A percentile compares a stretch with the other conserved stretches of the same genome.
Evolutionary conservation across 2,888 invertebrate species (phyloP).

Genomic region (Onthophagus sagittarius): DNA sequence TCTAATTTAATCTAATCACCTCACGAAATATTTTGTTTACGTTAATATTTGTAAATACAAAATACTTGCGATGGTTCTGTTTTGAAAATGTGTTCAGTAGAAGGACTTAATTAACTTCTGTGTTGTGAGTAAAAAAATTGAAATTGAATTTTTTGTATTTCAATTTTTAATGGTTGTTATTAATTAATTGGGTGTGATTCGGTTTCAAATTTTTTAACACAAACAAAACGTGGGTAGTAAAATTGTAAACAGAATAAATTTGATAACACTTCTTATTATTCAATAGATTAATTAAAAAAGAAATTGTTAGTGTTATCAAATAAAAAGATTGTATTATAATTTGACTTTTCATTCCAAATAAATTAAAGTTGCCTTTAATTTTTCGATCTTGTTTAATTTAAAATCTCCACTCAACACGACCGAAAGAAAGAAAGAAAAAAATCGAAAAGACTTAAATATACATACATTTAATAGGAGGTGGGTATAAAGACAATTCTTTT

Average conservation of each 20-base stretch:
- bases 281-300: not conserved
- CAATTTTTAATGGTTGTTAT: no score
- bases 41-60: no score
- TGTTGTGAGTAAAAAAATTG: no score
- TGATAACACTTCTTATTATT: not conserved
- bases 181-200: not conserved
- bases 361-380: conserved; percentile 7
- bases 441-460: not conserved
- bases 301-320: conserved; percentile 3
- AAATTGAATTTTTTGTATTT: no score
- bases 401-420: conserved; percentile 1
- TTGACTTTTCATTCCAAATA: conserved; percentile 9
- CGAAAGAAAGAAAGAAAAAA: no score
- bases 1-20: no score
- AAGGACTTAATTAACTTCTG: no score
- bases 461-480: conserved; percentile 3
- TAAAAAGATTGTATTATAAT: conserved; percentile 4
- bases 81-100: no score
- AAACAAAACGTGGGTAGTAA: not conserved
- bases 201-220: not conserved
- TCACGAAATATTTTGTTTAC: no score
- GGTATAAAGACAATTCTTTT: not conserved
- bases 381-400: conserved; percentile 7
- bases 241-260: not conserved
- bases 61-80: no score